Evolutionary conservation across 2,797 vertebrate species (phyloP).

Genomic region (Phalanger gymnotis): DNA sequence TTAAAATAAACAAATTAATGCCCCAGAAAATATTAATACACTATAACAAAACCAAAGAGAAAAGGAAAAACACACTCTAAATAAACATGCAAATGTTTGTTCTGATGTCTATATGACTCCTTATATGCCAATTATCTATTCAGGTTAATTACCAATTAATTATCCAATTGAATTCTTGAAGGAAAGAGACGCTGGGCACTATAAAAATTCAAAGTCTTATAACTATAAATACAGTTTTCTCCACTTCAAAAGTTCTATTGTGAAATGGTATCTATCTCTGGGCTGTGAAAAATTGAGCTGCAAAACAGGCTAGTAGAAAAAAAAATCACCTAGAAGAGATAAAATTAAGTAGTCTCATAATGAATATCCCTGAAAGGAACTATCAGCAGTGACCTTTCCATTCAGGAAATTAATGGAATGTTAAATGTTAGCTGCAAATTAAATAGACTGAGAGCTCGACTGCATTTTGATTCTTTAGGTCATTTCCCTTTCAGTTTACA

Average conservation of each 20-base stretch:
- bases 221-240: background rate
- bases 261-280: background rate
- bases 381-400: background rate
- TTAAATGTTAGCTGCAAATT: background rate
- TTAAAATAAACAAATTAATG: background rate
- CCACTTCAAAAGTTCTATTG: background rate
- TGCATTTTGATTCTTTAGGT: slow-evolving; percentile 4
- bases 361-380: background rate
- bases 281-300: background rate
- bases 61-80: background rate
- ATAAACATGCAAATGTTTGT: background rate
- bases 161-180: slow-evolving; percentile 27
- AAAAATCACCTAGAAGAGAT: background rate
- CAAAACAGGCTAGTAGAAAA: background rate
- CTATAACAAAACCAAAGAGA: background rate
- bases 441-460: slow-evolving; percentile 1
- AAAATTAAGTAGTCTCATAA: slow-evolving; percentile 19
- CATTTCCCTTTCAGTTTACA: background rate
- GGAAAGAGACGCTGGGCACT: background rate
- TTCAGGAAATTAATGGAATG: background rate
- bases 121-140: background rate
- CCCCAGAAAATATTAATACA: background rate
- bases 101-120: background rate
- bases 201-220: background rate
- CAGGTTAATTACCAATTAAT: background rate